A percentile compares a stretch with the other conserved stretches of the same genome.
phyloP scores from a whole-genome alignment of 2,797 vertebrate genomes.

The Chaetophractus vellerosus region DNA sequence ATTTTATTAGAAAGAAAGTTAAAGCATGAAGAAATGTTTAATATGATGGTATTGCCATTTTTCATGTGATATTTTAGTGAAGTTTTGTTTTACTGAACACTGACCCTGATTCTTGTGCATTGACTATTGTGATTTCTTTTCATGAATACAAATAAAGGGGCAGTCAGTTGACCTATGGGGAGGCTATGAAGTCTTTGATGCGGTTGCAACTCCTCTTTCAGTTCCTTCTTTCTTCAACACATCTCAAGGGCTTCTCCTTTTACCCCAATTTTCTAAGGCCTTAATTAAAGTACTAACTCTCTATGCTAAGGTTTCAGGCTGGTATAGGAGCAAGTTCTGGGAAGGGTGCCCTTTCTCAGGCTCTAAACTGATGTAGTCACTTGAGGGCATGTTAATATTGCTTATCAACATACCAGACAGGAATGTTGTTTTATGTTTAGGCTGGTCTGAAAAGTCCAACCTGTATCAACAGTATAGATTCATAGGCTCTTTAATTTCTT shows the following conservation, averaged over 20 bases:
- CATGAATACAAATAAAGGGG: neutral
- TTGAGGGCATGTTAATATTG: neutral
- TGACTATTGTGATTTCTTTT: neutral
- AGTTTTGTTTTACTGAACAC: neutral
- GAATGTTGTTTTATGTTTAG: neutral
- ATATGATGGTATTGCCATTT: neutral
- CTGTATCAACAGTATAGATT: too few species aligned
- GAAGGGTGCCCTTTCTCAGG: neutral
- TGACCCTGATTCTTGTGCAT: rapidly evolving
- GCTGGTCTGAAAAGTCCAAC: neutral
- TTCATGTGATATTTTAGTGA: neutral
- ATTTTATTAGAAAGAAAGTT: conserved; percentile 35
- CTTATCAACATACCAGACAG: neutral
- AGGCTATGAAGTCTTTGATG: too few species aligned
- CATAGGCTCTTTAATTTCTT: neutral
- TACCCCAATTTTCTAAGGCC: neutral
- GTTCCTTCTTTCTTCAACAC: neutral
- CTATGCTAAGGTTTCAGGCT: neutral
- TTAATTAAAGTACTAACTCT: neutral
- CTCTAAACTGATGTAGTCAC: neutral
- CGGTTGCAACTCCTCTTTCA: neutral
- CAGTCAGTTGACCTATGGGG: neutral
- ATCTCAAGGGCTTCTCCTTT: neutral
- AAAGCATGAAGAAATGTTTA: conserved; percentile 3
- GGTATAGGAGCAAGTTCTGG: neutral